Evolutionary conservation across 2,888 invertebrate genomes (phyloP).

Genomic region (Blera fallax): DNA sequence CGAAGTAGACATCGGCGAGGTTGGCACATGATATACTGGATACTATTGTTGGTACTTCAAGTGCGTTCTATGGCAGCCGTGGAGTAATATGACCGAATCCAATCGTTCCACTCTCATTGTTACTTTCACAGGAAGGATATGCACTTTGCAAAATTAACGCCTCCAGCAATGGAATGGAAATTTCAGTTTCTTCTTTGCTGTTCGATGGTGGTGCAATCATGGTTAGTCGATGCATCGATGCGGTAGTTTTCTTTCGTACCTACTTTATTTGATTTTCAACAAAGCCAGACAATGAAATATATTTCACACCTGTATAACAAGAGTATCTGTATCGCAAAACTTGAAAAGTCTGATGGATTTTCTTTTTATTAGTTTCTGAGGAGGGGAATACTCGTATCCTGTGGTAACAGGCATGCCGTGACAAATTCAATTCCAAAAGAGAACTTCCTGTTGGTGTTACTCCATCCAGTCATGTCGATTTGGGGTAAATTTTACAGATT

Average conservation of each 20-base stretch:
- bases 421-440: conserved; percentile 35
- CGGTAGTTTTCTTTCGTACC: conserved; percentile 8
- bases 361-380: conserved; percentile 31
- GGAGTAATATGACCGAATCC: conserved; percentile 17
- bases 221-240: background rate
- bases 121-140: conserved; percentile 63
- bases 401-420: background rate
- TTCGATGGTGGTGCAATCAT: conserved; percentile 31
- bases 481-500: too few species aligned
- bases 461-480: too few species aligned
- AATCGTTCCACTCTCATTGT: conserved; percentile 44
- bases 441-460: too few species aligned
- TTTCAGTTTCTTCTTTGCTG: conserved; percentile 46
- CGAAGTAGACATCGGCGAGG: background rate
- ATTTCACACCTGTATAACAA: background rate
- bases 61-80: conserved; percentile 29
- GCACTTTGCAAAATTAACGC: conserved; percentile 71
- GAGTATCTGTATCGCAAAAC: conserved; percentile 12
- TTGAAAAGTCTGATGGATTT: conserved; percentile 37
- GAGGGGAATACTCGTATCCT: background rate
- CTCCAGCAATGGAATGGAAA: conserved; percentile 54
- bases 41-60: conserved; percentile 1
- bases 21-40: background rate
- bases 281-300: conserved; percentile 1
- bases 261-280: background rate